Base-by-base conservation (phyloP, 2,797 vertebrate species). In the Australoheros facetus region DNA sequence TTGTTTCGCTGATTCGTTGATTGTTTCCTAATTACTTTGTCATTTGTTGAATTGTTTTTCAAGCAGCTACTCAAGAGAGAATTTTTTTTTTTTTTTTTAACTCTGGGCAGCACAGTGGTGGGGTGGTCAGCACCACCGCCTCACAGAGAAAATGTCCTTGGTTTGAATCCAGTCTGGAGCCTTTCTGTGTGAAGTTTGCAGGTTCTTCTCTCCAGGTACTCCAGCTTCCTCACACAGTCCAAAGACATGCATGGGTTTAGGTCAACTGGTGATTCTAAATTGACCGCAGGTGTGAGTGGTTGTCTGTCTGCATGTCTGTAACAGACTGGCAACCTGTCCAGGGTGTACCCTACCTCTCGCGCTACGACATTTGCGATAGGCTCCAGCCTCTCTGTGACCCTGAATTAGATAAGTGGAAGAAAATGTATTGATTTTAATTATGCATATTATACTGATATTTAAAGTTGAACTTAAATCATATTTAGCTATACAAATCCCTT, bases 371-470 rank as follows among this genome's bases (percentile, higher is more conserved):
- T 2, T 64, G 60, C 0, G 1, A 45, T 64, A 17, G 60, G 39
- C 39, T 26, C 39, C 39, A 64, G 60, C 37, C 16, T 21, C 37
- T 37, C 56, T 8, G 9, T 4, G 3, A 10, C 8, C 4, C 26
- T 51, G 7, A 53, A 53, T 53, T 53, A 7, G 17, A 19, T 53
- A 53, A 45, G 2, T 17, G 39, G 39, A 0, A 45, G 14, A 64
- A 42, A 12, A 64, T 64, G 26, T 3, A 39, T 23, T 13, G 21
- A 42, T 45, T 45, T 45, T 45, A 45, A 45, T 16, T 45, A 45
- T 42, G 9, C 39, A 66, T 48, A 66, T 66, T 48, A 48, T 66
- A 48, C 62, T 28, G 62, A 66, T 66, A 66, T 10, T 66, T 66
- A 45, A 1, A 45, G 23, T 14, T 66, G 14, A 48, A 66, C 11